phyloP scores from a whole-genome alignment of 2,888 invertebrate genomes.

The Deilephila porcellus region DNA sequence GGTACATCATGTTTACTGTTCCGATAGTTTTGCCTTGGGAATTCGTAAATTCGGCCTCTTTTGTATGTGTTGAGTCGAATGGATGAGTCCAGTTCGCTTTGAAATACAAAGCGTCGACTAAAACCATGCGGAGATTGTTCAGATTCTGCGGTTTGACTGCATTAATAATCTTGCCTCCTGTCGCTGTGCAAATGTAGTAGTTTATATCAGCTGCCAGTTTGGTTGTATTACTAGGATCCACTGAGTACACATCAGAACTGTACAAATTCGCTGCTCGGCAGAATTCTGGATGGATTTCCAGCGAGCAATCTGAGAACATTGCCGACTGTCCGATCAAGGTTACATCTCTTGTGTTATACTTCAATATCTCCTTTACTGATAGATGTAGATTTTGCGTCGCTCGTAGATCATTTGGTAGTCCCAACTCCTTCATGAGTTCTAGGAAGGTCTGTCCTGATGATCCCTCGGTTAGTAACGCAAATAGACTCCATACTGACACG shows the following conservation, averaged over 20 bases:
- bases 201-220: slow-evolving; percentile 86
- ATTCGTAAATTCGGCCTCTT: slow-evolving; percentile 83
- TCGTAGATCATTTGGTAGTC: slow-evolving; percentile 65
- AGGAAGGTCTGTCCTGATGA: slow-evolving; percentile 72
- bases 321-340: slow-evolving; percentile 64
- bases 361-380: slow-evolving; percentile 61
- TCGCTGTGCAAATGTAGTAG: slow-evolving; percentile 86
- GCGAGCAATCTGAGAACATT: slow-evolving; percentile 65
- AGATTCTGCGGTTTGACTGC: slow-evolving; percentile 82
- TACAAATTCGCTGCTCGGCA: slow-evolving; percentile 76
- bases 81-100: slow-evolving; percentile 89
- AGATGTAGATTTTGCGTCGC: slow-evolving; percentile 68
- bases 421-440: slow-evolving; percentile 66
- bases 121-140: slow-evolving; percentile 80
- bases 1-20: slow-evolving; percentile 90
- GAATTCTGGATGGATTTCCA: slow-evolving; percentile 71
- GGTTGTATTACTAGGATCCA: slow-evolving; percentile 82
- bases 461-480: slow-evolving; percentile 74
- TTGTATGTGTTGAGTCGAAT: slow-evolving; percentile 85
- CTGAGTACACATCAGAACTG: slow-evolving; percentile 80
- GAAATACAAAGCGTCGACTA: slow-evolving; percentile 88
- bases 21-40: slow-evolving; percentile 82
- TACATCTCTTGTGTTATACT: slow-evolving; percentile 61
- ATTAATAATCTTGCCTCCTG: slow-evolving; percentile 87
- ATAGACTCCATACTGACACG: slow-evolving; percentile 75